Evolutionary conservation across 2,797 vertebrate species (phyloP).

Genomic region (Notamacropus eugenii): DNA sequence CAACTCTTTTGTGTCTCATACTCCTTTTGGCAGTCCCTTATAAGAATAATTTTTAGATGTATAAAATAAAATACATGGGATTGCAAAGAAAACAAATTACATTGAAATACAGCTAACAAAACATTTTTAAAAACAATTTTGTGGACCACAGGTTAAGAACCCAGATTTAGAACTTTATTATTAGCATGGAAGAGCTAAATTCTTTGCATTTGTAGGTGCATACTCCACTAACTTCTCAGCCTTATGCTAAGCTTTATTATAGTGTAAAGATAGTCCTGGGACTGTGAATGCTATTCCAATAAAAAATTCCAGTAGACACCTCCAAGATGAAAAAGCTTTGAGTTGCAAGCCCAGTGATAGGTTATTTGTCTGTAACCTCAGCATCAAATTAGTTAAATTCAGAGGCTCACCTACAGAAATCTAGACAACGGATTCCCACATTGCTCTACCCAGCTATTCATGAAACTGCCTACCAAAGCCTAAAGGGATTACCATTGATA

Average conservation of each 20-base stretch:
- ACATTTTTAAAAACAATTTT: neutral
- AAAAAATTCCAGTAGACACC: neutral
- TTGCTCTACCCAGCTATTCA: neutral
- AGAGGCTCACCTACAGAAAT: neutral
- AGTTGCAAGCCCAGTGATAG: neutral
- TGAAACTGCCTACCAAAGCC: neutral
- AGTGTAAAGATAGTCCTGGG: neutral
- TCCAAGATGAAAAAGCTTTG: neutral
- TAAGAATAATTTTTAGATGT: neutral
- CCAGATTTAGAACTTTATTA: neutral
- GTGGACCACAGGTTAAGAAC: neutral
- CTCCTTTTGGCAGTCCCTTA: neutral
- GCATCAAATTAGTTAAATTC: neutral
- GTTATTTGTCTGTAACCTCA: neutral
- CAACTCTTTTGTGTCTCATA: neutral
- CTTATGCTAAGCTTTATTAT: neutral
- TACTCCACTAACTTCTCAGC: neutral
- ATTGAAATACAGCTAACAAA: neutral
- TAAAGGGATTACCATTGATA: neutral
- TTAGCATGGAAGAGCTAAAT: neutral
- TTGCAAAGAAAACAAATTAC: neutral
- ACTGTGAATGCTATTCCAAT: neutral
- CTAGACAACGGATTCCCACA: neutral
- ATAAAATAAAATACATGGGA: neutral
- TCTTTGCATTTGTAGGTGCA: neutral